phyloP scores from a whole-genome alignment of 2,888 invertebrate genomes.

The Chrysina gloriosa region DNA sequence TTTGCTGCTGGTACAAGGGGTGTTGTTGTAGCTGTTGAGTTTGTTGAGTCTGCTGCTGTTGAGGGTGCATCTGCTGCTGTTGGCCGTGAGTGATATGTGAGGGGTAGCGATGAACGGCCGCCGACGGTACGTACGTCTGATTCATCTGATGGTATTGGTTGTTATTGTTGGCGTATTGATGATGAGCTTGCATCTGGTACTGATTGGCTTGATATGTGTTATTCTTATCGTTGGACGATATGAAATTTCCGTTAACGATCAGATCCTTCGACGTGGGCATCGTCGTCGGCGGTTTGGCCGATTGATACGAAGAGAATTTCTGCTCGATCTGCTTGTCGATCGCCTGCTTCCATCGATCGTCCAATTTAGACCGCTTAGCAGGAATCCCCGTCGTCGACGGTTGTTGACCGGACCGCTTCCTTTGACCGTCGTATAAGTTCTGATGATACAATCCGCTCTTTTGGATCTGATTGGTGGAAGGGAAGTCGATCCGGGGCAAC shows the following conservation, averaged over 20 bases:
- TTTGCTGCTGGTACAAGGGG: slow-evolving; percentile 51
- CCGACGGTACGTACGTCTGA: slow-evolving; percentile 61
- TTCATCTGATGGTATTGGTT: slow-evolving; percentile 54
- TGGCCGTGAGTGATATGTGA: slow-evolving; percentile 51
- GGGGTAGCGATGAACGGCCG: slow-evolving; percentile 58
- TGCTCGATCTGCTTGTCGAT: slow-evolving; percentile 71
- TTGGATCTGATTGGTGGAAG: slow-evolving; percentile 49
- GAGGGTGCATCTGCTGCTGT: slow-evolving; percentile 47
- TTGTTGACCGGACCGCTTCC: slow-evolving; percentile 59
- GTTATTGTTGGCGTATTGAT: slow-evolving; percentile 40
- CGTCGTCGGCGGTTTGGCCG: slow-evolving; percentile 45
- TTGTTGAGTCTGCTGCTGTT: slow-evolving; percentile 43
- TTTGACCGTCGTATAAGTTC: slow-evolving; percentile 50
- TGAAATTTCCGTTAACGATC: slow-evolving; percentile 52
- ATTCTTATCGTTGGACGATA: slow-evolving; percentile 43
- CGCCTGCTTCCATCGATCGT: slow-evolving; percentile 66
- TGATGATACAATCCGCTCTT: slow-evolving; percentile 50
- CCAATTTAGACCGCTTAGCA: slow-evolving; percentile 67
- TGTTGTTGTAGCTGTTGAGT: slow-evolving; percentile 46
- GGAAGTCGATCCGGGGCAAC: slow-evolving; percentile 56
- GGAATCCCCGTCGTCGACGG: slow-evolving; percentile 53
- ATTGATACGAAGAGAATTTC: slow-evolving; percentile 63
- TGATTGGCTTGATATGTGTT: slow-evolving; percentile 55
- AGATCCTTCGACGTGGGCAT: slow-evolving; percentile 46
- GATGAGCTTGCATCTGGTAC: slow-evolving; percentile 48